Base-by-base conservation (phyloP, 2,888 invertebrate species). In the Ochropleura plecta region DNA sequence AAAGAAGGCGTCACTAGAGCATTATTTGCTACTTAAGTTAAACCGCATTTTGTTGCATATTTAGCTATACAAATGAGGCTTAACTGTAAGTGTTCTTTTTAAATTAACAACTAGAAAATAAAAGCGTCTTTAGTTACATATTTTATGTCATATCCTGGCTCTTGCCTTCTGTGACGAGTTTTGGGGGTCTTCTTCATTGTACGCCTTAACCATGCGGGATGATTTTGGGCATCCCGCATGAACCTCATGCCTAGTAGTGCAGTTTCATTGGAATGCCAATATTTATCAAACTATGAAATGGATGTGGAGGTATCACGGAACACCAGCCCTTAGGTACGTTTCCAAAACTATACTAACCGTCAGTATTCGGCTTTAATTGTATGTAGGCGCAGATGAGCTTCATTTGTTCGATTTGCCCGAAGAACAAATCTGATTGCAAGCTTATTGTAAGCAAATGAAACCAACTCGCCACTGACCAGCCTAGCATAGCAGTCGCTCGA, bases 341-440 rank as follows among this genome's bases (percentile, higher is more conserved):
- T 40, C 1, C 53, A 20, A 53, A 12, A 49, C 49, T 55, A 3
- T 46, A 83, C 89, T 89, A 80, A 94, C 95, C 88, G 60, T 89
- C 75, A 72, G 88, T 88, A 16, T 83, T 84, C 9, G 93, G 91
- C 64, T 92, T 93, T 49, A 95, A 77, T 78, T 92, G 93, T 76
- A 92, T 91, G 65, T 92, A 94, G 4, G 91, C 90, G 71, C 95
- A 95, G 70, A 95, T 93, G 40, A 94, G 89, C 71, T 89, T 92
- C 0, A 93, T 94, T 75, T 92, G 91, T 70, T 94, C 88, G 55
- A 94, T 87, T 83, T 94, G 93, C n/a, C 89, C 83, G 46, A 86
- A 82, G 75, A 93, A 90, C 77, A 93, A 85, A 66, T 93, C 93
- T 3, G 86, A 83, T 57, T 90, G 84, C 9, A 87, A 64, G 18